These are phyloP conservation scores for Hyaena hyaena DNA, from an alignment of 2,113 vertebrate species.

Conservation along the genomic window DNA sequence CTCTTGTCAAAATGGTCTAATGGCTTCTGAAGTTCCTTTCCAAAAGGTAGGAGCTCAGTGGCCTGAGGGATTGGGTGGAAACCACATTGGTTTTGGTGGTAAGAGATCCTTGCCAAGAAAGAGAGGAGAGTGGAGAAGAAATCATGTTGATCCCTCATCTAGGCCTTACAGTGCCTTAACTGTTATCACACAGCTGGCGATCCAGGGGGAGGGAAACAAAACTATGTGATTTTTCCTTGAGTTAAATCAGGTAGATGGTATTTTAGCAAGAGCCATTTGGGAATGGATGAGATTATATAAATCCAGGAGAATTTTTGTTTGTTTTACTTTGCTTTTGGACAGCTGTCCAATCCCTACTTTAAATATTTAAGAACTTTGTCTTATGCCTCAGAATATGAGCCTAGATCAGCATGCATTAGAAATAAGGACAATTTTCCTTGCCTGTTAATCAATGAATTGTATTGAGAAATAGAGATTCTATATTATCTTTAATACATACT, in stretches of 20 bases:
- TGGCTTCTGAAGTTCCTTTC: constrained; percentile 53
- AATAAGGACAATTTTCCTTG: background rate
- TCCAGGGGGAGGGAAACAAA: background rate
- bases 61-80: constrained; percentile 26
- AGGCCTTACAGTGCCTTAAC: background rate
- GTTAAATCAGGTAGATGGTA: background rate
- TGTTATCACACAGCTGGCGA: background rate
- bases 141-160: background rate
- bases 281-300: background rate
- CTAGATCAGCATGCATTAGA: background rate
- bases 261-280: background rate
- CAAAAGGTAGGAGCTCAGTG: constrained; percentile 8
- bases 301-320: background rate
- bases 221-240: background rate
- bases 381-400: background rate
- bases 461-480: background rate
- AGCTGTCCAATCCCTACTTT: background rate
- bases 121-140: background rate
- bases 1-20: constrained; percentile 37
- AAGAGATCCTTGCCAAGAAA: constrained; percentile 37
- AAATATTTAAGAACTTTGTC: background rate
- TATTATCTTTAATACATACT: background rate
- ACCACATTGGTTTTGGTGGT: constrained; percentile 68
- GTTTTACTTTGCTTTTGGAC: constrained; percentile 7
- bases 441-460: background rate